These are phyloP conservation scores for Carassius carassius DNA, from an alignment of 2,113 vertebrate species.

Conservation along the genomic window DNA sequence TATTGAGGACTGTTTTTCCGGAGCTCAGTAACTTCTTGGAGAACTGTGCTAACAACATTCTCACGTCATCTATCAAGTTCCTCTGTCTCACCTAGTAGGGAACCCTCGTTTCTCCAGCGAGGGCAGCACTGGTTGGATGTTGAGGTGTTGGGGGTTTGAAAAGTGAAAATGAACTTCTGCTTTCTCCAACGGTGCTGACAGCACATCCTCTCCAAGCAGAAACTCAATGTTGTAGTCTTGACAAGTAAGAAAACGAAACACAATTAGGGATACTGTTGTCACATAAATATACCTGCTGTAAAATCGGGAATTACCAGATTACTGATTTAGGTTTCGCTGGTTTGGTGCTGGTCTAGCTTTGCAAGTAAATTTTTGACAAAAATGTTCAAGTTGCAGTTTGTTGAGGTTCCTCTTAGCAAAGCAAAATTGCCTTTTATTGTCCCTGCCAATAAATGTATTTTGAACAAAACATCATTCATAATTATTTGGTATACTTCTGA, in stretches of 20 bases:
- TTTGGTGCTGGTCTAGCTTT: neutral
- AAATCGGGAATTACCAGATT: neutral
- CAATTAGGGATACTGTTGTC: neutral
- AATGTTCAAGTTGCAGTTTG: neutral
- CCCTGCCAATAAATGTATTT: neutral
- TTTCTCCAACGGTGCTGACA: slow-evolving; percentile 59
- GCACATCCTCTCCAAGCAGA: slow-evolving; percentile 68
- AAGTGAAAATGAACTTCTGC: slow-evolving; percentile 79
- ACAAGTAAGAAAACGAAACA: slow-evolving; percentile 32
- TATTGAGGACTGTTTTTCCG: neutral
- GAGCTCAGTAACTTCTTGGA: neutral
- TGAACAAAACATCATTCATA: neutral
- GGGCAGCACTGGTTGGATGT: slow-evolving; percentile 69
- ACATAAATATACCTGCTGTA: neutral
- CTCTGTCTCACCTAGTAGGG: slow-evolving; percentile 69
- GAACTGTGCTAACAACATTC: neutral
- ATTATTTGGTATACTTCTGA: neutral
- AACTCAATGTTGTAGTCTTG: slow-evolving; percentile 73
- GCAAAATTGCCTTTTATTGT: neutral
- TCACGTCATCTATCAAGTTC: neutral
- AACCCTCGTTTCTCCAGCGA: slow-evolving; percentile 65
- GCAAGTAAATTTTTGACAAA: neutral
- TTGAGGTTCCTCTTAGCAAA: neutral
- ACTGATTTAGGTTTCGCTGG: neutral
- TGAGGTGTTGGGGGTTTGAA: slow-evolving; percentile 69